Conservation (phyloP, 2,888 invertebrate species). For the Acronicta leporina region DNA sequence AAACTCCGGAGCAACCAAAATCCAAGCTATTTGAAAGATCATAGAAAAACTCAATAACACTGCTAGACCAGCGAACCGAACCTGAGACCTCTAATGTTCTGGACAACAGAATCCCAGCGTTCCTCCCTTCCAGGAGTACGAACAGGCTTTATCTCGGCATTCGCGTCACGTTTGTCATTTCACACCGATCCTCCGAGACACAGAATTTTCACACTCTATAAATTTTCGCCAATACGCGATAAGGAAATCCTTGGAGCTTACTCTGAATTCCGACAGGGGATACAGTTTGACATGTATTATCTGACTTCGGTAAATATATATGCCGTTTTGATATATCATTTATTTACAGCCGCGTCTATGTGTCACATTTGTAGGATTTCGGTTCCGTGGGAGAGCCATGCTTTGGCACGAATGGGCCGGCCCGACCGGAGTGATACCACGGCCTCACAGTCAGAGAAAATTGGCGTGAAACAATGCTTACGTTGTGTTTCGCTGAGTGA, state of each 20-base stretch:
- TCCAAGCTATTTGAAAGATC: no score
- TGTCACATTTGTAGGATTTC: neutral
- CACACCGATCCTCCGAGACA: conserved; percentile 74
- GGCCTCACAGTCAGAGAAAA: no score
- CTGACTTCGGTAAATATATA: conserved; percentile 57
- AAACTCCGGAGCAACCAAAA: no score
- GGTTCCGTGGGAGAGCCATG: no score
- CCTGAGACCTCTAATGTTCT: no score
- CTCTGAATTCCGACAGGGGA: conserved; percentile 59
- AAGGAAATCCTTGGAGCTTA: conserved; percentile 72
- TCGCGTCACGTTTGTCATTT: conserved; percentile 82
- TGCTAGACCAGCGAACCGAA: no score
- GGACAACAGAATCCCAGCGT: no score
- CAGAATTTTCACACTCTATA: conserved; percentile 84
- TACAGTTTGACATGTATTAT: conserved; percentile 60
- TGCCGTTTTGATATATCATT: conserved; percentile 43
- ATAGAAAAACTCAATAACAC: no score
- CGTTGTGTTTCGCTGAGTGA: no score
- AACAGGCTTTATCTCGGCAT: conserved; percentile 50
- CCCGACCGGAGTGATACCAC: no score
- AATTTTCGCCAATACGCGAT: conserved; percentile 75
- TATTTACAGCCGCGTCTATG: conserved; percentile 14
- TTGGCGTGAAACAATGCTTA: no score
- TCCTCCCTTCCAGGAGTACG: conserved; percentile 21
- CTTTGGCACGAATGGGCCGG: no score